phyloP scores from a whole-genome alignment of 2,113 vertebrate genomes.

The Gavialis gangeticus region DNA sequence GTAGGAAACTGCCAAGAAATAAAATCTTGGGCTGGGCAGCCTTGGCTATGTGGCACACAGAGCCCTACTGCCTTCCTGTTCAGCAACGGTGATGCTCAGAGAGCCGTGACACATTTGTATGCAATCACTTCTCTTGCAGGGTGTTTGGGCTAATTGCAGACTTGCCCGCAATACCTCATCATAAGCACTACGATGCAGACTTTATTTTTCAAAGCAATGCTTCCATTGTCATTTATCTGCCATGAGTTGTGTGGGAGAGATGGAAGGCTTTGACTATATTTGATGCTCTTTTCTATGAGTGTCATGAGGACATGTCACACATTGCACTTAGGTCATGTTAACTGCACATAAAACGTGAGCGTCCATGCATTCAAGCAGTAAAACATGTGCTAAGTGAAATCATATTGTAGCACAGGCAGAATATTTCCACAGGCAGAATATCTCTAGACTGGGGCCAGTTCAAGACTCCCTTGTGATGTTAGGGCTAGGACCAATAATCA shows the following conservation, averaged over 20 bases:
- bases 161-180: background rate
- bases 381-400: too few relatives aligned
- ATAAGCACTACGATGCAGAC: background rate
- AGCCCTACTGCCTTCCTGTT: background rate
- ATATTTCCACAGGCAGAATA: too few relatives aligned
- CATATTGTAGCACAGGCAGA: too few relatives aligned
- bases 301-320: background rate
- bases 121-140: background rate
- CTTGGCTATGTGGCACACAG: background rate
- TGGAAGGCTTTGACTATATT: background rate
- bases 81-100: background rate
- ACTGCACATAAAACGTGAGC: too few relatives aligned
- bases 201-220: background rate
- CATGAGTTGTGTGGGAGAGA: accelerated
- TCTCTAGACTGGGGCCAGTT: too few relatives aligned
- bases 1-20: slow-evolving; percentile 73
- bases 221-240: background rate
- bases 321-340: too few relatives aligned
- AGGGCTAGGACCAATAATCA: too few relatives aligned
- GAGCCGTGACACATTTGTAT: background rate
- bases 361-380: too few relatives aligned
- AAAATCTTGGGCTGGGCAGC: slow-evolving; percentile 56
- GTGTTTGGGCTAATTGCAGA: slow-evolving; percentile 4
- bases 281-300: background rate
- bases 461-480: too few relatives aligned